These are phyloP conservation scores for Phanerotoma sp. DNA, from an alignment of 2,888 invertebrate species.

Conservation along the genomic window DNA sequence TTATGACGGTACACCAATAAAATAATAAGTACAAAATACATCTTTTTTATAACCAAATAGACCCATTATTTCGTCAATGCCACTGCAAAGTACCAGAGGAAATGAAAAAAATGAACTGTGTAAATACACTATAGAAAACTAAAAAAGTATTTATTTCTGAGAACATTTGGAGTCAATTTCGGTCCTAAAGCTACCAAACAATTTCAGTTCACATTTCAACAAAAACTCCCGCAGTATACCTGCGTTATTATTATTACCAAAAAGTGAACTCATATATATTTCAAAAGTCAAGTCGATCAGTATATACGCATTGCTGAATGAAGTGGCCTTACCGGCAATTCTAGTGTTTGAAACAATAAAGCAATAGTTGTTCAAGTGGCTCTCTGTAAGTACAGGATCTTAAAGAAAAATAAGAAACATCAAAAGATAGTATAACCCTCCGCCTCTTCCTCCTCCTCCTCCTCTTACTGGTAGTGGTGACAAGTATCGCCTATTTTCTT, in stretches of 20 bases:
- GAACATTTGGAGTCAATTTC: neutral
- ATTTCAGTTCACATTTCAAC: neutral
- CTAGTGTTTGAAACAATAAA: constrained; percentile 2
- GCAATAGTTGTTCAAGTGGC: no score
- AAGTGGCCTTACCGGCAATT: constrained; percentile 19
- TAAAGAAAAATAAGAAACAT: constrained; percentile 11
- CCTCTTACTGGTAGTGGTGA: no score
- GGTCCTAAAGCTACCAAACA: no score
- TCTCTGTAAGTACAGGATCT: no score
- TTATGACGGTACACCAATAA: no score
- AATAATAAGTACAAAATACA: no score
- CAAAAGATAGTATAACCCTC: constrained; percentile 27
- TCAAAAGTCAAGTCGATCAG: neutral
- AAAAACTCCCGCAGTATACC: neutral
- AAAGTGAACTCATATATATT: constrained; percentile 10
- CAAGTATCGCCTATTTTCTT: constrained; percentile 17
- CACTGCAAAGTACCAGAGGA: neutral
- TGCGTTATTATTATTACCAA: neutral
- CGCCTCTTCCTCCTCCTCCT: no score
- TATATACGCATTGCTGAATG: constrained; percentile 17
- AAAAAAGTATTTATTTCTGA: neutral
- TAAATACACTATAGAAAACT: neutral
- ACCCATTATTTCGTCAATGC: no score
- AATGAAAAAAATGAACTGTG: neutral
- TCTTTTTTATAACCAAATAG: no score